Percentiles rank a stretch among this genome's conserved stretches.
phyloP scores from a whole-genome alignment of 2,113 vertebrate species.

The Cephalopterus ornatus region DNA sequence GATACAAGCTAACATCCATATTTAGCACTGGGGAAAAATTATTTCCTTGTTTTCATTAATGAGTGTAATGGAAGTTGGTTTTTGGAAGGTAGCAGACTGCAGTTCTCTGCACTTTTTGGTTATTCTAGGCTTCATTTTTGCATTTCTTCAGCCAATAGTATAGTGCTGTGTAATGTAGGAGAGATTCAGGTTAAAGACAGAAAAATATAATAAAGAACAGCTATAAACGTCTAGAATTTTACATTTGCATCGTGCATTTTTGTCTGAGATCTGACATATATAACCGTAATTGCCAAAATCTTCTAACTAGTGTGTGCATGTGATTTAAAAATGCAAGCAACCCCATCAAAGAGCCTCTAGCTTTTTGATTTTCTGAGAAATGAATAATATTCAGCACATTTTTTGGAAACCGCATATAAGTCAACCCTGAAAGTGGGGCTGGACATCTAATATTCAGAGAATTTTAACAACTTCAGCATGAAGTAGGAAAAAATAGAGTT shows the following conservation, averaged over 20 bases:
- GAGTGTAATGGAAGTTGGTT: neutral
- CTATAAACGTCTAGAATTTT: neutral
- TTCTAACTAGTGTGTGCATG: neutral
- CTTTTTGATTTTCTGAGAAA: slow-evolving; percentile 58
- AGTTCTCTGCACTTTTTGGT: neutral
- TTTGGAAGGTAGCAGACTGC: neutral
- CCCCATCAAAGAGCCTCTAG: slow-evolving; percentile 68
- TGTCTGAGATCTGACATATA: neutral
- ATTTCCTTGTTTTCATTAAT: neutral
- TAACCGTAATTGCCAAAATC: neutral
- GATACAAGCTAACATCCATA: neutral
- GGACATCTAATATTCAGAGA: slow-evolving; percentile 71
- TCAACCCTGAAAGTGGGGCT: slow-evolving; percentile 58
- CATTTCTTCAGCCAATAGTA: neutral
- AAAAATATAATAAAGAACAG: neutral
- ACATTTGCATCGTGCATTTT: neutral
- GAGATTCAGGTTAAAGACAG: neutral
- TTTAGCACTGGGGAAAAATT: neutral
- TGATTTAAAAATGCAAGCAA: slow-evolving; percentile 39
- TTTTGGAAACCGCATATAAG: slow-evolving; percentile 72
- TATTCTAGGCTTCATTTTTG: neutral
- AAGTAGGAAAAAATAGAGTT: slow-evolving; percentile 21
- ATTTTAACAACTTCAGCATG: slow-evolving; percentile 66
- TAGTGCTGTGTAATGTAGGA: neutral
- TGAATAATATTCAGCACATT: slow-evolving; percentile 74